Evolutionary conservation across 2,113 vertebrate species (phyloP), one percentile per base, ranked within the genome.

Genomic region (Eidolon helvum): DNA sequence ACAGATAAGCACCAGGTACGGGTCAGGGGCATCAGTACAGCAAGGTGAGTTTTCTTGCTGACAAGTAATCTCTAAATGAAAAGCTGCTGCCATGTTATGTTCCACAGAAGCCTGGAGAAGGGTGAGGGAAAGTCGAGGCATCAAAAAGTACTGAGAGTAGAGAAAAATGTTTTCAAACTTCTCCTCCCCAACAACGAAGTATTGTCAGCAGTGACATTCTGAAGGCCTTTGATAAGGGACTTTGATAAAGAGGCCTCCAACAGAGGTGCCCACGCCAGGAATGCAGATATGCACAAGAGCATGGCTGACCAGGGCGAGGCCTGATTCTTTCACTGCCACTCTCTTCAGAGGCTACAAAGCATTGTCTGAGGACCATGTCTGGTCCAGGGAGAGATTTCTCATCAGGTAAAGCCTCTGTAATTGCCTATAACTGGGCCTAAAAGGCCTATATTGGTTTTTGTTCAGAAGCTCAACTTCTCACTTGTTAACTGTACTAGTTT

Each of bases 161-260:
- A 69, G 19, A n/a, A 1, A 45, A 72, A 4, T 28, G 5, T 24
- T 53, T 43, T 63, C 30, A 53, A 28, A 21, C 26, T 33, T 30
- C n/a, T 40, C 1, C 21, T 74, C 21, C 3, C 5, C 22, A 2
- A 9, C 45, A 35, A 65, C 9, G 11, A 78, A 8, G 11, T 16
- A 5, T 16, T 28, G 1, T 28, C 9, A 19, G 24, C 14, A 12
- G 9, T 10, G 2, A n/a, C 9, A 10, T 1, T 18, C 26, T 9
- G 0, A 10, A 61, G 12, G 4, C 1, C 1, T 75, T 24, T 8
- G 7, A 21, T 82, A 26, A 75, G 16, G 8, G 19, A 4, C 14
- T 1, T 19, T 50, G 19, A 3, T 2, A 38, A n/a, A 71, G 8
- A 16, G 38, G 9, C 4, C 26, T 19, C 30, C 33, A 40, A 16